Percentiles rank a stretch among this genome's conserved stretches.
These are phyloP conservation scores for Drosophila nikananu DNA, from an alignment of 1,140 invertebrate species.

Conservation along the genomic window DNA sequence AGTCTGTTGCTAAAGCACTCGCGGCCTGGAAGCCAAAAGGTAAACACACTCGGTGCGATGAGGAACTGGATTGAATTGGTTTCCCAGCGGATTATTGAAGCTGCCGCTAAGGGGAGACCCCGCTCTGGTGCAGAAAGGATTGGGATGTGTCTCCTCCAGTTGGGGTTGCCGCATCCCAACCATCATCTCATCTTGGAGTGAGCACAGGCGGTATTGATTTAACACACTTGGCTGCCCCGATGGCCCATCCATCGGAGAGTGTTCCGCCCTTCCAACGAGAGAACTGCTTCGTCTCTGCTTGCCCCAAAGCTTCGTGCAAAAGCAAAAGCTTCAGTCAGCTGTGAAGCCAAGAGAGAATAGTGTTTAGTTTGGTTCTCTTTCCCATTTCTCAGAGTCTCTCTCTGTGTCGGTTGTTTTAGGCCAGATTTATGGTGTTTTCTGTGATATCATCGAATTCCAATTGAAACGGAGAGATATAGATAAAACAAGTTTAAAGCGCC, in stretches of 20 bases:
- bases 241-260: too few relatives aligned
- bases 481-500: slow-evolving; percentile 24
- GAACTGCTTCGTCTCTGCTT: slow-evolving; percentile 18
- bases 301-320: slow-evolving; percentile 53
- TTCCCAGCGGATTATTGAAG: neutral
- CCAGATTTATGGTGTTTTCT: slow-evolving; percentile 34
- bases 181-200: neutral
- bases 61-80: slow-evolving; percentile 8
- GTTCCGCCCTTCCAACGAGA: slow-evolving; percentile 49
- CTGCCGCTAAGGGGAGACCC: too few relatives aligned
- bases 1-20: slow-evolving; percentile 42
- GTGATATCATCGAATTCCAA: slow-evolving; percentile 38
- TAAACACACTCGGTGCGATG: slow-evolving; percentile 39
- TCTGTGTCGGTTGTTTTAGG: slow-evolving; percentile 14
- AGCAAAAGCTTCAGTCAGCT: slow-evolving; percentile 39
- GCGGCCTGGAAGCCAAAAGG: slow-evolving; percentile 53
- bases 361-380: neutral
- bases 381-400: neutral
- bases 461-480: slow-evolving; percentile 5
- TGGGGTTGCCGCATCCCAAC: neutral
- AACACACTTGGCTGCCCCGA: slow-evolving; percentile 26
- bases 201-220: slow-evolving; percentile 59
- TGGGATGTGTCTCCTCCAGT: neutral
- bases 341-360: slow-evolving; percentile 19
- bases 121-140: neutral